A percentile compares a stretch with the other conserved stretches of the same genome.
These are phyloP conservation scores for Tinamus guttatus DNA, from an alignment of 2,113 vertebrate genomes.

Conservation along the genomic window DNA sequence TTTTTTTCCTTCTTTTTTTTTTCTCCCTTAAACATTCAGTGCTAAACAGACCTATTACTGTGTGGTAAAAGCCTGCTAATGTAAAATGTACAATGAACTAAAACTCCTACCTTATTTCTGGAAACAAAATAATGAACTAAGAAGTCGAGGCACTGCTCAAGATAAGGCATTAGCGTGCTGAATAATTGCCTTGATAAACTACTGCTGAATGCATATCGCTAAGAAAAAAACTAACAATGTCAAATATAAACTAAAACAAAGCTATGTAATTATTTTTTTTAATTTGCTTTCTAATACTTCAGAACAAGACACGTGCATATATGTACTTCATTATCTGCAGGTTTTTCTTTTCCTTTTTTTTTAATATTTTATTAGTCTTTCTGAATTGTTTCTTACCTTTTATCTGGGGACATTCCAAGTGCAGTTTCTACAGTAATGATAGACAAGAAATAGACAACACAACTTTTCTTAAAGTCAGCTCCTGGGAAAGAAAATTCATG, in stretches of 20 bases:
- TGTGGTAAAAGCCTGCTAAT: not conserved
- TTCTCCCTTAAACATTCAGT: not conserved
- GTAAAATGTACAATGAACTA: not conserved
- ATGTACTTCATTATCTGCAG: not conserved
- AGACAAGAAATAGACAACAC: not conserved
- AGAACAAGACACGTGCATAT: not conserved
- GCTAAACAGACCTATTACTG: conserved; percentile 6
- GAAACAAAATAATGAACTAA: conserved; percentile 47
- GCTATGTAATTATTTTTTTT: not conserved
- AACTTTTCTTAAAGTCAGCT: not conserved
- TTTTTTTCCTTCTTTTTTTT: accelerated
- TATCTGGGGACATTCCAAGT: not conserved
- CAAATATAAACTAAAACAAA: conserved; percentile 17
- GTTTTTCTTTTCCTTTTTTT: not conserved
- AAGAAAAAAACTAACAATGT: not conserved
- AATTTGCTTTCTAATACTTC: not conserved
- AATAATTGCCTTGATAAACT: conserved; percentile 25
- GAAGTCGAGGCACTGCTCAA: not conserved
- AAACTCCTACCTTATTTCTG: conserved; percentile 45
- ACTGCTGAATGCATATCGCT: not conserved
- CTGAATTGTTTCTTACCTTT: not conserved
- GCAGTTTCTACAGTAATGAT: not conserved
- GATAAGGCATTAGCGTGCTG: conserved; percentile 38
- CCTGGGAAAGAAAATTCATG: not conserved
- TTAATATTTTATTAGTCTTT: not conserved